These are phyloP conservation scores for Habroteleia sp. DNA, from an alignment of 2,888 invertebrate species.

Conservation along the genomic window DNA sequence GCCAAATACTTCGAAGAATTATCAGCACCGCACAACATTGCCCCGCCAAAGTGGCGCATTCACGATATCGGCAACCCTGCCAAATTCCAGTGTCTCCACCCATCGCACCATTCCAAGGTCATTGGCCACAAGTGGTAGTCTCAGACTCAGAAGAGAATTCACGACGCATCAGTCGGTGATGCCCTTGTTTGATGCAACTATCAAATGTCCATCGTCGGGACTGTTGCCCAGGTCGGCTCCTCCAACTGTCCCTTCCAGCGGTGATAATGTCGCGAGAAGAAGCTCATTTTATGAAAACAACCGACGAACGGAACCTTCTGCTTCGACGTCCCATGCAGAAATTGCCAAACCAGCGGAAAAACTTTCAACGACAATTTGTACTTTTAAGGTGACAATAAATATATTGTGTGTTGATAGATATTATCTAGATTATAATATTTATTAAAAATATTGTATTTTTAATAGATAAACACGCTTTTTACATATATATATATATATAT, in stretches of 20 bases:
- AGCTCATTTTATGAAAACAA: conserved; percentile 76
- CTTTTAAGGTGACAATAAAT: conserved; percentile 67
- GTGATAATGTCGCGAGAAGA: conserved; percentile 67
- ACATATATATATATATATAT: no score
- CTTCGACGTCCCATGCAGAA: conserved; percentile 64
- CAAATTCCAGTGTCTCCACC: conserved; percentile 78
- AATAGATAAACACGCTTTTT: no score
- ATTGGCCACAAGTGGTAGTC: conserved; percentile 75
- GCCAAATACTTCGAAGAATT: conserved; percentile 80
- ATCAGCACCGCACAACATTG: conserved; percentile 82
- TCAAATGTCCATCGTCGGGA: conserved; percentile 69
- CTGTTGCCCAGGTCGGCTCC: conserved; percentile 70
- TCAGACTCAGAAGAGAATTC: conserved; percentile 74
- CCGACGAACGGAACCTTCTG: conserved; percentile 66
- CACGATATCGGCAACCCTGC: conserved; percentile 79
- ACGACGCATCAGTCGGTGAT: conserved; percentile 72
- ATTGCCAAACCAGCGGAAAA: conserved; percentile 65
- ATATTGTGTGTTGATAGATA: no score
- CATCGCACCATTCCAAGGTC: conserved; percentile 84
- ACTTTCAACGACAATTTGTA: conserved; percentile 62
- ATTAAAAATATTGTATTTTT: no score
- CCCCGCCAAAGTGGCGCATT: conserved; percentile 78
- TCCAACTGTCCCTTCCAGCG: conserved; percentile 66
- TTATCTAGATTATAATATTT: no score
- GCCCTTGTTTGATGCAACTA: conserved; percentile 72